phyloP scores from a whole-genome alignment of 2,113 vertebrate species.

The Apaloderma vittatum region DNA sequence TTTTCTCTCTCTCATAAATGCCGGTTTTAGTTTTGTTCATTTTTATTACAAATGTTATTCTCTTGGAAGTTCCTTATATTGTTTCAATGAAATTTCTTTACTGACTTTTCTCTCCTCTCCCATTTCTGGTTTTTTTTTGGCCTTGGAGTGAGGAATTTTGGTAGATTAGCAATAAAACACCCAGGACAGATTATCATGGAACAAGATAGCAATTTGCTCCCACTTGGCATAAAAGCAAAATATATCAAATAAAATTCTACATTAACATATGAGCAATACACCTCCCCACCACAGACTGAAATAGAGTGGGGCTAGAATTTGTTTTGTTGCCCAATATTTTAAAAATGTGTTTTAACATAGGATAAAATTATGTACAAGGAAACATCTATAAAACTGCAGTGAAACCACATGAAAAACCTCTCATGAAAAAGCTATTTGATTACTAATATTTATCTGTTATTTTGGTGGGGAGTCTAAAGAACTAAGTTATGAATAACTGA shows the following conservation, averaged over 20 bases:
- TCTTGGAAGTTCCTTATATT: neutral
- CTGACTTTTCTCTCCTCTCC: fast-evolving
- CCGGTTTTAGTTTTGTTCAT: neutral
- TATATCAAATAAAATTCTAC: neutral
- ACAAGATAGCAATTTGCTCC: neutral
- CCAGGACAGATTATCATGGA: neutral
- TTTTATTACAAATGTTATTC: neutral
- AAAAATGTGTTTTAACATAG: neutral
- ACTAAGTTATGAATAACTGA: constrained; percentile 10
- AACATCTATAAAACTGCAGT: neutral
- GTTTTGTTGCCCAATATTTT: constrained; percentile 6
- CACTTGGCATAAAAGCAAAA: neutral
- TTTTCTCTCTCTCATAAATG: neutral
- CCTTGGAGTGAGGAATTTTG: neutral
- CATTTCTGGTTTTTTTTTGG: neutral
- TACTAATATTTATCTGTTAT: neutral
- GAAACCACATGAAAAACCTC: neutral
- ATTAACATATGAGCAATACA: neutral
- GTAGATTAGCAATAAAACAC: neutral
- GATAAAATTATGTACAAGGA: neutral
- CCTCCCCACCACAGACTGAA: neutral
- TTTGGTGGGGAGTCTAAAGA: neutral
- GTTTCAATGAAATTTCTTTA: neutral
- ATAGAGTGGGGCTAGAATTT: neutral
- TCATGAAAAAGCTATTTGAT: neutral